phyloP scores from a whole-genome alignment of 2,797 vertebrate species.

The Petrocephalus schoutedeni region DNA sequence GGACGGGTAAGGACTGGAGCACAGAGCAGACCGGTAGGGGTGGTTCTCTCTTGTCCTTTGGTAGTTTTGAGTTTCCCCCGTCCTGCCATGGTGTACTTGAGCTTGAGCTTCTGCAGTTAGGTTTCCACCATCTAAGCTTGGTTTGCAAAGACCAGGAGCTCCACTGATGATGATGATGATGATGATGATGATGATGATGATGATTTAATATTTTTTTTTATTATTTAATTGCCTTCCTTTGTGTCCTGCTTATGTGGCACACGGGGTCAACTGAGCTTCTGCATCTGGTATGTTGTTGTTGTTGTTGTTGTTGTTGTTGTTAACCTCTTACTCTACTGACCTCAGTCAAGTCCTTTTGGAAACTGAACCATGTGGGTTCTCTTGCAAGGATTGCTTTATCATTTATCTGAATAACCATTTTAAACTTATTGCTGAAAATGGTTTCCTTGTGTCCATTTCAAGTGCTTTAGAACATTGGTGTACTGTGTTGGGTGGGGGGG shows the following conservation, averaged over 20 bases:
- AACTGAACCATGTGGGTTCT: neutral
- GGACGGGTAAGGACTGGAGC: neutral
- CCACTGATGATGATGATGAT: neutral
- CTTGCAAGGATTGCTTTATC: neutral
- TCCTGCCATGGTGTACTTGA: neutral
- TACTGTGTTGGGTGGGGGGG: neutral
- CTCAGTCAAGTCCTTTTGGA: conserved; percentile 1
- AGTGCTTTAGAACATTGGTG: neutral
- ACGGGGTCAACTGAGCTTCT: neutral
- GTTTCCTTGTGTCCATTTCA: conserved; percentile 17
- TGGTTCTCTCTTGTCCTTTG: neutral
- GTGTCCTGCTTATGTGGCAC: neutral
- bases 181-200: neutral
- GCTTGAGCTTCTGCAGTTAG: conserved; percentile 5
- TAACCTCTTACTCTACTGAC: conserved; percentile 6
- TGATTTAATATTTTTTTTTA: neutral
- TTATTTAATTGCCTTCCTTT: neutral
- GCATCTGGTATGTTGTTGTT: neutral
- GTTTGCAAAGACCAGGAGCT: neutral
- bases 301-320: conserved; percentile 3
- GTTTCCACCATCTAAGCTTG: neutral
- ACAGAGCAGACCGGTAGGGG: neutral
- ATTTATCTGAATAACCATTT: neutral
- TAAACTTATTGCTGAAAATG: neutral
- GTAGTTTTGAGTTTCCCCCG: neutral